These are phyloP conservation scores for Gorsachius goisagi DNA, from an alignment of 2,113 vertebrate species.

Conservation along the genomic window DNA sequence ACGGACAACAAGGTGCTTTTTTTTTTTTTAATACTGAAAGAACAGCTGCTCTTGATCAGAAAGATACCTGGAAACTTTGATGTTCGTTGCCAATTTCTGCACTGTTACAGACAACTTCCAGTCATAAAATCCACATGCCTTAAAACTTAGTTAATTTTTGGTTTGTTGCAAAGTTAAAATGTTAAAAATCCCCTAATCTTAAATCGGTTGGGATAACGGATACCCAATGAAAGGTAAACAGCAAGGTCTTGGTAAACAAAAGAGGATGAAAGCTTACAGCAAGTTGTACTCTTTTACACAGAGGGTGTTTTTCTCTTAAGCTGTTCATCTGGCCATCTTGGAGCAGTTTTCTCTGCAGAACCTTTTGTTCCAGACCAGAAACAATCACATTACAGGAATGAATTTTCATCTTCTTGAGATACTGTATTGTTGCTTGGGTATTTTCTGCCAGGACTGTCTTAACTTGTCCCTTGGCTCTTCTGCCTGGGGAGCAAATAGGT, in stretches of 20 bases:
- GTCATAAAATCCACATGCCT: background rate
- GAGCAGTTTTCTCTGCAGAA: background rate
- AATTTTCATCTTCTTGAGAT: background rate
- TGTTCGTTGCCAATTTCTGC: background rate
- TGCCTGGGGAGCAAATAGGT: background rate
- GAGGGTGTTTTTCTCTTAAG: background rate
- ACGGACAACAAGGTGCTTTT: background rate
- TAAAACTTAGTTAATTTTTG: background rate
- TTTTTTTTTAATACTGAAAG: background rate
- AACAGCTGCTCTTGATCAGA: background rate
- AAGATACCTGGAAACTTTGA: background rate
- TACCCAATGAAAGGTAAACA: background rate
- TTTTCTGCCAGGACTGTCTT: background rate
- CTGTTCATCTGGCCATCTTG: background rate
- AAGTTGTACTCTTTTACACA: background rate
- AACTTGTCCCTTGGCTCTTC: background rate
- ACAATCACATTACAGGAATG: background rate
- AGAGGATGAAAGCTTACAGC: background rate
- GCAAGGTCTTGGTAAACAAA: background rate
- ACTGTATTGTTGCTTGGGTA: background rate
- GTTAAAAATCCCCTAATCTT: background rate
- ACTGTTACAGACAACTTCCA: background rate
- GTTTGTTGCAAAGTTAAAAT: background rate
- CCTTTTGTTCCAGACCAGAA: background rate
- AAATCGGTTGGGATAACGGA: background rate